Evolutionary conservation across 2,113 vertebrate genomes (phyloP), one percentile per base, ranked within the genome.

Genomic region (Panthera uncia): DNA sequence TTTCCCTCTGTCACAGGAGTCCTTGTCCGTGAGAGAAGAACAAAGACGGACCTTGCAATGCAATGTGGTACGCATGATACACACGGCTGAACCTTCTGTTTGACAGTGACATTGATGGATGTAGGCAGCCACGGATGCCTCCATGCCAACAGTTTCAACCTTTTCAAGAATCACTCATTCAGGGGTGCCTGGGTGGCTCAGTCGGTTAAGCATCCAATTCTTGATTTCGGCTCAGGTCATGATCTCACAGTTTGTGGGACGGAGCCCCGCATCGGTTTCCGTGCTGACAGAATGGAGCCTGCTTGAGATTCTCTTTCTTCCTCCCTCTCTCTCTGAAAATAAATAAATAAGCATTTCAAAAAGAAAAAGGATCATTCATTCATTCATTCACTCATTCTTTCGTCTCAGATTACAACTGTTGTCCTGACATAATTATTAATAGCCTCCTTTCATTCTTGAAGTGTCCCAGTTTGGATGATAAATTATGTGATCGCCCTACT

Each of bases 1-100:
- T 21, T 16, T 23, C 45, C 73, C 27, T 41, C 36, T 18, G 33
- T 4, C 0, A 13, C 3, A 1, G 1, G 31, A 36, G 61, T 38
- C 63, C n/a, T 31, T 3, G 13, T 52, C 38, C 27, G 21, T 38
- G 18, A 29, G 14, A 63, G 41, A 36, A 23, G 61, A 65, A 61
- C 10, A 48, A 69, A 81, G 87, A 33, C 3, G 5, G 48, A 18
- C 38, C 50, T 61, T 3, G 21, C 66, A 69, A 21, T 0, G 3
- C 66, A 36, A 5, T 23, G 2, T 4, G 86, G 7, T 5, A 10
- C 14, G 1, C 12, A 0, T 7, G 16, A 33, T 14, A 8, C 29
- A 12, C 52, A 15, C 2, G 4, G n/a, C 13, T 2, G 36, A 36
- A 33, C 5, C 23, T 82, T 50, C 80, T 69, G 1, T 15, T 36